Percentiles rank a stretch among this genome's conserved stretches.
Evolutionary conservation across 2,888 invertebrate species (phyloP).

Genomic region (Tenthredo distinguenda): DNA sequence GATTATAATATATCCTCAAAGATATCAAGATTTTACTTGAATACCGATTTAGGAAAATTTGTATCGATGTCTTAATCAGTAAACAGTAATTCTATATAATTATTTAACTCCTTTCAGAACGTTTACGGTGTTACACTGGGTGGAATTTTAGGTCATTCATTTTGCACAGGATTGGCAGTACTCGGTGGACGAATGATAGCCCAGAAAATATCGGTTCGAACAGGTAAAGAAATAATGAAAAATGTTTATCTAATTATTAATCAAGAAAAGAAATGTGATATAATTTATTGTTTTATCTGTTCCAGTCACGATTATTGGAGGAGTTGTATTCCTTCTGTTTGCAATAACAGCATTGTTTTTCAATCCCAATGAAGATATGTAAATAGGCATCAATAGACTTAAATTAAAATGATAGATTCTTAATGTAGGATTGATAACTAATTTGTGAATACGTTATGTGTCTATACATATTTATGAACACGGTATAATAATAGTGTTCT

Average conservation of each 20-base stretch:
- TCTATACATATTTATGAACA: conserved; percentile 54
- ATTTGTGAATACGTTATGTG: conserved; percentile 44
- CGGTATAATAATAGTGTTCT: background rate
- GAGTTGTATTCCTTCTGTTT: conserved; percentile 96
- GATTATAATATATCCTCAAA: background rate
- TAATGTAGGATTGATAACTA: conserved; percentile 50
- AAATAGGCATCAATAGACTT: conserved; percentile 53
- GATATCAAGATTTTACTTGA: background rate
- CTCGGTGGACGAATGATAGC: conserved; percentile 98
- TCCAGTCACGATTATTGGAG: conserved; percentile 96
- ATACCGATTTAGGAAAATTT: background rate
- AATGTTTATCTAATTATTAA: background rate
- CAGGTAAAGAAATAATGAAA: conserved; percentile 83
- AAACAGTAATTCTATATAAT: background rate
- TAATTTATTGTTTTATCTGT: conserved; percentile 20
- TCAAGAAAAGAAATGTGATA: background rate
- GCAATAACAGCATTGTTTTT: conserved; percentile 95
- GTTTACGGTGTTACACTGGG: conserved; percentile 96
- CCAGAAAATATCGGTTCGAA: conserved; percentile 97
- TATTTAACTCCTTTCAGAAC: conserved; percentile 80
- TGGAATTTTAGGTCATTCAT: conserved; percentile 94
- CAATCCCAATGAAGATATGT: conserved; percentile 83
- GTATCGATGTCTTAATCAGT: background rate
- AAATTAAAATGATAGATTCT: conserved; percentile 54
- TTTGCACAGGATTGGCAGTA: conserved; percentile 98